These are phyloP conservation scores for Nemotelus pantherinus DNA, from an alignment of 2,888 invertebrate genomes.

Conservation along the genomic window DNA sequence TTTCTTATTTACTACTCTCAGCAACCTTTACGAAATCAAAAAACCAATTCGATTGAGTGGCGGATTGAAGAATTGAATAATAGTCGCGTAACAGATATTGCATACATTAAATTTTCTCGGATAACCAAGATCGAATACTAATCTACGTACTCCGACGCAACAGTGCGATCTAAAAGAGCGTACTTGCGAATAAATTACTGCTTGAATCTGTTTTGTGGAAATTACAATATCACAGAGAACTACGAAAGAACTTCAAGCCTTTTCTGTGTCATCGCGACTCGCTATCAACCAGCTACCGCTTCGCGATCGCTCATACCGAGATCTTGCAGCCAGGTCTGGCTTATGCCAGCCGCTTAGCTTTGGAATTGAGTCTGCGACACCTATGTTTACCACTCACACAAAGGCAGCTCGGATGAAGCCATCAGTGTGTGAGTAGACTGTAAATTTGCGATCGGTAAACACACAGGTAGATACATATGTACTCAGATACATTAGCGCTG, in stretches of 20 bases:
- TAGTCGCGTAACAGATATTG: too few species aligned
- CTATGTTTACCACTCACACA: conserved; percentile 49
- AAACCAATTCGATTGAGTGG: too few species aligned
- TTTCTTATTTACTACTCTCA: too few species aligned
- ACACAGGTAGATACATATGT: neutral
- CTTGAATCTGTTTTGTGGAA: conserved; percentile 43
- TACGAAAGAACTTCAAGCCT: neutral
- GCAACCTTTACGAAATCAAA: too few species aligned
- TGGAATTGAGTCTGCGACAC: conserved; percentile 34
- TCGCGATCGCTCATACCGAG: conserved; percentile 15
- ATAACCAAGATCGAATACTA: neutral
- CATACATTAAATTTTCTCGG: too few species aligned
- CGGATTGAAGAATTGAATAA: too few species aligned
- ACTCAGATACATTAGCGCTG: conserved; percentile 7
- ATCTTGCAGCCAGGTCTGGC: neutral
- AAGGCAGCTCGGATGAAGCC: conserved; percentile 27
- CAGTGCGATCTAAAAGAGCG: conserved; percentile 24
- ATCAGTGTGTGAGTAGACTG: conserved; percentile 2
- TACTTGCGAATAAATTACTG: conserved; percentile 41
- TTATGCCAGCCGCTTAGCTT: conserved; percentile 10
- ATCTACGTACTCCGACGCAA: neutral
- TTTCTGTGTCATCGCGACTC: conserved; percentile 38
- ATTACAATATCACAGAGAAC: conserved; percentile 21
- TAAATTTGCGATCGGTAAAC: conserved; percentile 14
- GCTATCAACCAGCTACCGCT: conserved; percentile 25